Evolutionary conservation across 2,888 invertebrate genomes (phyloP), one percentile per base, ranked within the genome.

Genomic region (Lingula anatina): DNA sequence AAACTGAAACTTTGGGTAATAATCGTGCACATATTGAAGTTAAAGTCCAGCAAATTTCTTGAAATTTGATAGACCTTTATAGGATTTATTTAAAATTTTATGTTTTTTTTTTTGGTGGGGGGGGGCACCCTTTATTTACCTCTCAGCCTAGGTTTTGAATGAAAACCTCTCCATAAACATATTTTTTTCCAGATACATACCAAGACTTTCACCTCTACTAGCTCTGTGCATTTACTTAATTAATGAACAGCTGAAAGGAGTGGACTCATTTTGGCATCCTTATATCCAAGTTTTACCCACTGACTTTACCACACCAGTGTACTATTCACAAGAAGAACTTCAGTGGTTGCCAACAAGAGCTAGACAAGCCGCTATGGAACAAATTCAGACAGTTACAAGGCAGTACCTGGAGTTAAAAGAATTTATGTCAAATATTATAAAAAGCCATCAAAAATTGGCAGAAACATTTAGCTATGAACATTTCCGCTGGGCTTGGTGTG

Each of bases 401-500:
- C 9, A 31, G 31, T 31, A 12, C 15, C 9, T 15, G 31, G 31
- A 15, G 15, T 12, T 31, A 9, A 12, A 9, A 15, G 9, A 31
- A 31, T 31, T 9, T 31, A 15, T 31, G 31, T 12, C 9, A 31
- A 15, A 31, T 31, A 31, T 31, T 12, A 15, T 12, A 31, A 9
- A 31, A 31, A 9, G 15, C 15, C 15, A 12, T 31, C 9, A 9
- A 12, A 15, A 31, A 9, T 31, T 31, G 9, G 9, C 9, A 31
- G 31, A 15, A 31, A 31, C 46, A n/a, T 44, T 66, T 18, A 80
- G 79, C 31, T 76, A 82, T 50, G 72, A 80, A 28, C 68, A 77
- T 41, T 91, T 85, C 75, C 82, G 83, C 64, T 90, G 89, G 88
- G 87, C 87, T 12, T 91, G 89, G 79, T 86, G 86, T 69, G 84